phyloP scores from a whole-genome alignment of 2,113 vertebrate species.

The Trematocara marginatum region DNA sequence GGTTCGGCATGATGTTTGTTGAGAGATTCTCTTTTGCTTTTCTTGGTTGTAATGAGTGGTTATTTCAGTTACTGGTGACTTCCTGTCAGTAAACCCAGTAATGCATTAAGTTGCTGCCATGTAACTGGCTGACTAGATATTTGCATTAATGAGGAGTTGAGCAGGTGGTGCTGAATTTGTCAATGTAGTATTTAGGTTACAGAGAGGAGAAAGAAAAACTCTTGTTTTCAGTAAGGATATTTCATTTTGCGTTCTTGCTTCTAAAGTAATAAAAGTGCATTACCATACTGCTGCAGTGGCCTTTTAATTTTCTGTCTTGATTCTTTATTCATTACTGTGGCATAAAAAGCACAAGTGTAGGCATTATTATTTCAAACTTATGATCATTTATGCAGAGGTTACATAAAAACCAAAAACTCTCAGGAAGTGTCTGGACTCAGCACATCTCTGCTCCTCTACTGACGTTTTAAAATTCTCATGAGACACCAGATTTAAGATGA shows the following conservation, averaged over 20 bases:
- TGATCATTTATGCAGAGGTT: constrained; percentile 20
- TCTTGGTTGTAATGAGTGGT: neutral
- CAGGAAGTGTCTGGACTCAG: neutral
- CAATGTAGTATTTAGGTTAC: neutral
- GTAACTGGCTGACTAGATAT: neutral
- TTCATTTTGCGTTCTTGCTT: neutral
- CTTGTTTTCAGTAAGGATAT: neutral
- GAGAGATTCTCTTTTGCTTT: neutral
- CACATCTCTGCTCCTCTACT: neutral
- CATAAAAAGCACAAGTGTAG: neutral
- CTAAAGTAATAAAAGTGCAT: neutral
- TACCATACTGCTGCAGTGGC: neutral
- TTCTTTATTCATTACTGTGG: constrained; percentile 23
- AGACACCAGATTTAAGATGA: constrained; percentile 4
- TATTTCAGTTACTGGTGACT: neutral
- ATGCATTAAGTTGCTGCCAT: neutral
- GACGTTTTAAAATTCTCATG: constrained; percentile 9
- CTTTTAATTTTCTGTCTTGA: neutral
- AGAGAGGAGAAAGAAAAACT: neutral
- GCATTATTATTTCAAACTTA: constrained; percentile 1
- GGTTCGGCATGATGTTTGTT: neutral
- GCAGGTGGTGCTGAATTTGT: neutral
- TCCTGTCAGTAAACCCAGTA: neutral
- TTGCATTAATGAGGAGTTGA: neutral
- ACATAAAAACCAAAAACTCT: neutral